Base-by-base conservation (phyloP, 2,888 invertebrate species). In the Dugesia japonica region DNA sequence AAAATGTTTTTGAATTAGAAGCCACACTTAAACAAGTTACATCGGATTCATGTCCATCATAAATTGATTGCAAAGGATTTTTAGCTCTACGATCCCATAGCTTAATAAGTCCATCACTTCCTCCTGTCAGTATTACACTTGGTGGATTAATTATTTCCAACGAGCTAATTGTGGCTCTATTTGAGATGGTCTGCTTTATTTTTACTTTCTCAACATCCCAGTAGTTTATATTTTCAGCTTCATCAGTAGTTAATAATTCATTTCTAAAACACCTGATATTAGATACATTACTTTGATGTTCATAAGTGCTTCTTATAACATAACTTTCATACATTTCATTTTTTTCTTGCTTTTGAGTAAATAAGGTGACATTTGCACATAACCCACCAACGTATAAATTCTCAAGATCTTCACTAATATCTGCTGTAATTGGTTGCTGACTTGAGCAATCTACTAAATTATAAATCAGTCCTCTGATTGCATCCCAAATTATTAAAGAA, bases 401-500 rank as follows among this genome's bases (percentile, higher is more conserved):
- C 7, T 27, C 56, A n/a, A 42, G 26, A 75, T 75, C 71, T 26
- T 38, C 42, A 15, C 42, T 27, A 23, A 75, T 71, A 27, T 75
- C 75, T 15, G 71, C 42, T 20, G 75, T 75, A 9, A 75, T 38
- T 1, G 75, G 75, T 26, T 75, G 75, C 42, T 71, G 42, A 26
- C 26, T 26, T 7, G 42, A 26, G 7, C 27, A 38, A 20, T 75
- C 75, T 15, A 75, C 71, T 27, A 75, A 42, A 20, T 75, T 75
- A 71, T 75, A 26, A 23, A 75, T 75, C 1, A 71, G 28, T 4
- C 75, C 75, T 26, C 27, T 42, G 4, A 27, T 75, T 17, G 42
- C 75, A 33, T 33, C 75, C 75, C 75, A 75, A n/a, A 75, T 42
- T 26, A 75, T 42, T 26, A 75, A 38, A 71, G 42, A 75, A 73